Base-by-base conservation (phyloP, 2,797 vertebrate species). In the Pangasius krempfi region DNA sequence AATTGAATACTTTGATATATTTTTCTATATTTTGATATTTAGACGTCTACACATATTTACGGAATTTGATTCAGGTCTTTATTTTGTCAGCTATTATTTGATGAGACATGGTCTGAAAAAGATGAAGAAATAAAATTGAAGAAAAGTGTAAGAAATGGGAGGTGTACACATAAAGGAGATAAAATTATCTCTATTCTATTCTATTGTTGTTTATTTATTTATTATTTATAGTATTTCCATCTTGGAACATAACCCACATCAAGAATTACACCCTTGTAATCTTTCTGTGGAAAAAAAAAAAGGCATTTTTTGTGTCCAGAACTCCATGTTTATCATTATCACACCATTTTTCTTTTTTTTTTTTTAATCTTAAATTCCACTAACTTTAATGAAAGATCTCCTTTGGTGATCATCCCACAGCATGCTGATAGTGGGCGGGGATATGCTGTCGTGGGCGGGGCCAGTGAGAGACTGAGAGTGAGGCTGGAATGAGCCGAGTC, bases 401-500 rank as follows among this genome's bases (percentile, higher is more conserved):
- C 37, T 62, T 52, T 44, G 66, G 37, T 72, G 12, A 44, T 44
- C 16, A 2, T 70, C 47, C 50, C 16, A 13, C 84, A 58, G 30
- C n/a, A 75, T 85, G 37, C 27, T 60, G 58, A 25, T 12, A 75
- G 87, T 79, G 79, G 78, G 88, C 18, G 47, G 37, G 44, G 30
- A 8, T 78, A 60, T 78, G 27, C 68, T 62, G 68, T 80, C 16
- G 56, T 64, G 68, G 89, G 90, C 14, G 70, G 70, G 82, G 88
- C 85, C 60, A 81, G 86, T 86, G 85, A 86, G 84, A 86, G 84
- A 85, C 73, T 54, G 83, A 84, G 62, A 40, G 85, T 18, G 62
- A 37, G 85, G 18, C 70, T 93, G 95, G 96, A 97, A 97, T 96
- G 94, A 96, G 95, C 95, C 92, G 93, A 97, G 96, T 97, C 97